phyloP scores from a whole-genome alignment of 2,113 vertebrate genomes.

The Vireo altiloquus region DNA sequence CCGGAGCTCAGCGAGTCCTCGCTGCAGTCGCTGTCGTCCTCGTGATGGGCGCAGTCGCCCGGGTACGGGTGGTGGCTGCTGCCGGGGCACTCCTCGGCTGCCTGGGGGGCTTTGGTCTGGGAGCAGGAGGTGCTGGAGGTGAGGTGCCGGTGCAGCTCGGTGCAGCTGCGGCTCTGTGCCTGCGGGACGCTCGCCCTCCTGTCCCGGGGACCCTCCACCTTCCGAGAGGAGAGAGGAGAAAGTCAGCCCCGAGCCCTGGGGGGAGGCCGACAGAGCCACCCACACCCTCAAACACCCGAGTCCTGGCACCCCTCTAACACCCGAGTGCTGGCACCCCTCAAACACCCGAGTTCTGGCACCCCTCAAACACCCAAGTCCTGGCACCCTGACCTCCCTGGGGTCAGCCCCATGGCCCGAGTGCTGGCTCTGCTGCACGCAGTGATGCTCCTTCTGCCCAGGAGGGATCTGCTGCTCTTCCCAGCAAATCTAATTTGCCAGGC shows the following conservation, averaged over 20 bases:
- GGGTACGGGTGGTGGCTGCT: neutral
- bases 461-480: neutral
- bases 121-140: slow-evolving; percentile 68
- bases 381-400: neutral
- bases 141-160: slow-evolving; percentile 93
- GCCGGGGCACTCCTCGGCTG: slow-evolving; percentile 36
- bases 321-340: neutral
- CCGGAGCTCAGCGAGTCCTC: slow-evolving; percentile 75
- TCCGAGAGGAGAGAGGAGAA: neutral
- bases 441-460: neutral
- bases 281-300: rapidly evolving
- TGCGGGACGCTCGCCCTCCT: slow-evolving; percentile 73
- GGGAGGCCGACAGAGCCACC: neutral
- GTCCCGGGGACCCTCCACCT: slow-evolving; percentile 79
- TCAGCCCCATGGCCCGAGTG: neutral
- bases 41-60: neutral
- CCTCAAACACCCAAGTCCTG: rapidly evolving
- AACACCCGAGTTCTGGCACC: neutral
- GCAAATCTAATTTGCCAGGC: neutral
- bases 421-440: neutral
- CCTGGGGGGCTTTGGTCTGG: slow-evolving; percentile 54
- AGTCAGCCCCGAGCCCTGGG: neutral
- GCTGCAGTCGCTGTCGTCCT: slow-evolving; percentile 72
- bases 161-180: slow-evolving; percentile 81
- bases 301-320: rapidly evolving